Base-by-base conservation (phyloP, 1,140 invertebrate species). In the Psilanteris sp. region DNA sequence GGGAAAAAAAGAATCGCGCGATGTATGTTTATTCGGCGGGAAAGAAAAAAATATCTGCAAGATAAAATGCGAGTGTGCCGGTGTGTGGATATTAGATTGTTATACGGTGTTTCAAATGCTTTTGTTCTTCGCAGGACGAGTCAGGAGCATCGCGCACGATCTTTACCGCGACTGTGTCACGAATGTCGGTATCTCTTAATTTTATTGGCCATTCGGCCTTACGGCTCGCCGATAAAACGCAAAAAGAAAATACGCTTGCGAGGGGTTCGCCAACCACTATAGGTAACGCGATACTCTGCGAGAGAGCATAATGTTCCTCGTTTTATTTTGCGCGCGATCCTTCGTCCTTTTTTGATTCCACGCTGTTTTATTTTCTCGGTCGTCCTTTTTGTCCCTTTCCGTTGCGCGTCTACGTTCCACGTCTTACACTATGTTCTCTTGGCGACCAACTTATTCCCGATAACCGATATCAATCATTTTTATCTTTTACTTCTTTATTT, bases 281-380 rank as follows among this genome's bases (percentile, higher is more conserved):
- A 44, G 68, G 85, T 87, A 87, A 87, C 79, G 82, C 77, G 86
- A 87, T 85, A 86, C 78, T 74, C 46, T 41, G 39, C 71, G 61
- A 44, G 61, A 44, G 54, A 37, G 68, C 68, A 70, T 68, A 77
- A 79, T 77, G 64, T 80, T 76, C 59, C 26, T 66, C 34, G 64
- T 70, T 78, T 77, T 70, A 66, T 76, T 73, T 73, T 73, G 66
- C 61, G 43, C 61, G 70, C 44, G 57, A 71, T 52, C 48, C 55
- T 61, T 55, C 20, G 24, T 14, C 36, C 43, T 71, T 74, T 75
- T 66, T 57, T 74, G n/a, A n/a, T n/a, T n/a, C n/a, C n/a, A 27
- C 18, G 27, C 64, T 44, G 11, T 50, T n/a, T 50, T 32, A 44
- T 14, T 34, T 43, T 44, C 18, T 18, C 55, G n/a, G n/a, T n/a